phyloP scores from a whole-genome alignment of 2,888 invertebrate genomes.

The Thymelicus sylvestris region DNA sequence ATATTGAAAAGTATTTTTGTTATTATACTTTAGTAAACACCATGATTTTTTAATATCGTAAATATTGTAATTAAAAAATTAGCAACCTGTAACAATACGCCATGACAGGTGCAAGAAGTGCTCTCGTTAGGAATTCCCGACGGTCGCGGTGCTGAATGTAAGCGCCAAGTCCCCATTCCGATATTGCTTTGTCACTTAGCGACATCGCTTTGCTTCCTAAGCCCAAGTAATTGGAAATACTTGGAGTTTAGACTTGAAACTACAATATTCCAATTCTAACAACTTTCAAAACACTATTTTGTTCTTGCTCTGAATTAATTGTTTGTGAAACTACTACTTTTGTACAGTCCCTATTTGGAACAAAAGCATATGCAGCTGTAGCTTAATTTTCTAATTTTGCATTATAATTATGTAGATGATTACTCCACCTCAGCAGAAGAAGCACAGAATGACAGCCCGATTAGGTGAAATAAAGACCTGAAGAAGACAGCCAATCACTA shows the following conservation, averaged over 20 bases:
- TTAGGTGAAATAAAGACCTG: too few species aligned
- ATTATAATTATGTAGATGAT: too few species aligned
- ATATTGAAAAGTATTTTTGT: too few species aligned
- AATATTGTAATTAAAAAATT: background rate
- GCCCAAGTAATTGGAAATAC: conserved; percentile 84
- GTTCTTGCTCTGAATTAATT: background rate
- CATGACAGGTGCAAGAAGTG: conserved; percentile 66
- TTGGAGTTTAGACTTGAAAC: conserved; percentile 65
- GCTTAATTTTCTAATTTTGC: too few species aligned
- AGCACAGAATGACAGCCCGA: too few species aligned
- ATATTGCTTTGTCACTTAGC: conserved; percentile 84
- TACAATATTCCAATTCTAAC: conserved; percentile 23
- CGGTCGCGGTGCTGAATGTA: conserved; percentile 70
- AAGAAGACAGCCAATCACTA: too few species aligned
- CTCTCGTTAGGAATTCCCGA: conserved; percentile 79
- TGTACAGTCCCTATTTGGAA: too few species aligned
- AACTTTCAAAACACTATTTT: conserved; percentile 18
- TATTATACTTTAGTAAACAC: too few species aligned
- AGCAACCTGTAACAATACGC: background rate
- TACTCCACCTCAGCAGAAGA: too few species aligned
- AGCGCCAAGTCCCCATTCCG: conserved; percentile 77
- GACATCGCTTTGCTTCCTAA: conserved; percentile 77
- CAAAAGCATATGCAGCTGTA: too few species aligned
- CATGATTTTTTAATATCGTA: too few species aligned
- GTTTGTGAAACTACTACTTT: too few species aligned